phyloP scores from a whole-genome alignment of 2,888 invertebrate genomes.

The Idaea dimidiata region DNA sequence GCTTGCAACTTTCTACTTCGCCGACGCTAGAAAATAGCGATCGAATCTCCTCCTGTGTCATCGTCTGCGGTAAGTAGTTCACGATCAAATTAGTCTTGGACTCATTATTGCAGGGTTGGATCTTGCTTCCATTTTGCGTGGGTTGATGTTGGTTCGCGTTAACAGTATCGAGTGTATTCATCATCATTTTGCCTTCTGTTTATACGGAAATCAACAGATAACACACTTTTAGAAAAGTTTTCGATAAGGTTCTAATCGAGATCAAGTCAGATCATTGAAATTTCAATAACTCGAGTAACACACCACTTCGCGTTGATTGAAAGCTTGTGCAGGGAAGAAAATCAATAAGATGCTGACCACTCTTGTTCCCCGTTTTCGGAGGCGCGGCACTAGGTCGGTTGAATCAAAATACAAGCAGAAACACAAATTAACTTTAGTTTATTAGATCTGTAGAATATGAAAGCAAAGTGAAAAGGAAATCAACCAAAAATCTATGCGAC shows the following conservation, averaged over 20 bases:
- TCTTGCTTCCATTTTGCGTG: conserved; percentile 89
- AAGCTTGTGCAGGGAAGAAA: conserved; percentile 81
- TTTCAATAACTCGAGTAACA: conserved; percentile 59
- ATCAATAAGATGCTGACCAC: conserved; percentile 81
- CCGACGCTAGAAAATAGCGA: conserved; percentile 97
- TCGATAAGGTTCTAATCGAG: conserved; percentile 44
- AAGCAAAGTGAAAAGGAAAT: conserved; percentile 80
- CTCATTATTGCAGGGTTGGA: conserved; percentile 88
- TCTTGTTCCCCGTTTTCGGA: conserved; percentile 70
- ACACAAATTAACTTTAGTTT: conserved; percentile 75
- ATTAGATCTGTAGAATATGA: conserved; percentile 75
- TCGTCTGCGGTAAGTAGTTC: conserved; percentile 99
- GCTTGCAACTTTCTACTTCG: conserved; percentile 98
- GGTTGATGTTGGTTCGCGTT: conserved; percentile 71
- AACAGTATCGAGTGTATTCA: conserved; percentile 75
- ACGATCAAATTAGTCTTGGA: conserved; percentile 99
- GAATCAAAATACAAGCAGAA: conserved; percentile 71
- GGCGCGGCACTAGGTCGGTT: conserved; percentile 60
- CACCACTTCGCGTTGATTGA: conserved; percentile 78
- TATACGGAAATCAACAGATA: conserved; percentile 58
- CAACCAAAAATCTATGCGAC: conserved; percentile 81
- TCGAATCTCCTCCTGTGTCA: conserved; percentile 98
- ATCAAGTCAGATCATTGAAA: conserved; percentile 60
- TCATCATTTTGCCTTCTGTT: conserved; percentile 75
- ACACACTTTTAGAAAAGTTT: conserved; percentile 44